These are phyloP conservation scores for Istiophorus platypterus DNA, from an alignment of 2,113 vertebrate genomes.

Conservation along the genomic window DNA sequence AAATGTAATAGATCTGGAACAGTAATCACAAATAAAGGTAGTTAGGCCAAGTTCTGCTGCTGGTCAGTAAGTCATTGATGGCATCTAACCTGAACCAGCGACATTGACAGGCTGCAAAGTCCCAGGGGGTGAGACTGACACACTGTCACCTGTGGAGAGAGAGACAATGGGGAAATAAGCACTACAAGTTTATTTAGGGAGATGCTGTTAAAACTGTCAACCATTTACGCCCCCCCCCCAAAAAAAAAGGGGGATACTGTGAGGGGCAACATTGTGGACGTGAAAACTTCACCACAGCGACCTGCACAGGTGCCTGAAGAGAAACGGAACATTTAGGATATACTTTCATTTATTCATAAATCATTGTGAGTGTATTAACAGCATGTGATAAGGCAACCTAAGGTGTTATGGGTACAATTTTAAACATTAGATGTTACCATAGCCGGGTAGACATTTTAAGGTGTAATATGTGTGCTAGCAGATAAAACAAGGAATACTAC, in stretches of 20 bases:
- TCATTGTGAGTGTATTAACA: no score
- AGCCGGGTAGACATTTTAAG: no score
- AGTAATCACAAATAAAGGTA: background rate
- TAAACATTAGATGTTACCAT: no score
- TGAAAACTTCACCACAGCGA: conserved; percentile 91
- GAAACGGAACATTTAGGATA: no score
- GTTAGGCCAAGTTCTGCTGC: background rate
- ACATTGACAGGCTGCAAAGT: conserved; percentile 3
- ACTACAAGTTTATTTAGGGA: background rate
- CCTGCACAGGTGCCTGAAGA: conserved; percentile 87
- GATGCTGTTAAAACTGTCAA: no score
- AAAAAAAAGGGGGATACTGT: no score
- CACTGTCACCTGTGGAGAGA: conserved; percentile 40
- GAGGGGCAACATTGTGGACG: no score
- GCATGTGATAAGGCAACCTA: no score
- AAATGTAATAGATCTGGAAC: no score
- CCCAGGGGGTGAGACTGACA: background rate
- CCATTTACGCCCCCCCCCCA: no score
- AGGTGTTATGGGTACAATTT: no score
- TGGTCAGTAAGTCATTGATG: background rate
- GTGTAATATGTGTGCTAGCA: background rate
- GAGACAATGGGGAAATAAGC: background rate
- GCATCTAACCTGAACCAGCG: conserved; percentile 34
- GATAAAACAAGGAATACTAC: background rate
- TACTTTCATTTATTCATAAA: background rate